Conservation (phyloP, 2,113 vertebrate genomes). For the Lepus timidus region DNA sequence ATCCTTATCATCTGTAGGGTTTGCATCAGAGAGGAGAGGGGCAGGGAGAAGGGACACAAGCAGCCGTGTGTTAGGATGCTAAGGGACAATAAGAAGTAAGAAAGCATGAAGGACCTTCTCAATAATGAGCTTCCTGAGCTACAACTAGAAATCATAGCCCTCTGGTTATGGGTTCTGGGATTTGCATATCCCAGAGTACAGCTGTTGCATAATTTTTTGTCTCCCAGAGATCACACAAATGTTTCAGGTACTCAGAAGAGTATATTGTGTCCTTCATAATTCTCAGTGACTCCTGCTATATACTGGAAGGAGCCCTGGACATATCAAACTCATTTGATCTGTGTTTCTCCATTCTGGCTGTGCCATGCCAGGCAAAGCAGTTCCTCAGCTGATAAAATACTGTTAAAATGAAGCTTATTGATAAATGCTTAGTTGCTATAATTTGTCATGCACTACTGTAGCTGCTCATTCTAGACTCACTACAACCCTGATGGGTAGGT, state of each 20-base stretch:
- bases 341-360: neutral
- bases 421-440: neutral
- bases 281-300: neutral
- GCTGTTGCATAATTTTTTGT: neutral
- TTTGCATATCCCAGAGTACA: constrained; percentile 35
- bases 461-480: neutral
- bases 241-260: constrained; percentile 26
- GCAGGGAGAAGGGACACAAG: neutral
- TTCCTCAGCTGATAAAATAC: constrained; percentile 5
- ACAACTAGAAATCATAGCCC: constrained; percentile 1
- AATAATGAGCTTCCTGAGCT: constrained; percentile 47
- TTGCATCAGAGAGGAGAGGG: neutral
- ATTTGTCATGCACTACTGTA: neutral
- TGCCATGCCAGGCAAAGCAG: neutral
- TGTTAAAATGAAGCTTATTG: neutral
- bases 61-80: neutral
- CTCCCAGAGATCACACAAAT: neutral
- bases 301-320: neutral
- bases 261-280: neutral
- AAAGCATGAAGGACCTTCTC: neutral
- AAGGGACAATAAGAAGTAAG: neutral
- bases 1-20: neutral
- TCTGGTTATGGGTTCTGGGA: neutral
- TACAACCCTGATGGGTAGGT: neutral
- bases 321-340: neutral